Percentiles rank a stretch among this genome's conserved stretches.
These are phyloP conservation scores for Drosophila bunnanda DNA, from an alignment of 2,888 invertebrate species.

Conservation along the genomic window DNA sequence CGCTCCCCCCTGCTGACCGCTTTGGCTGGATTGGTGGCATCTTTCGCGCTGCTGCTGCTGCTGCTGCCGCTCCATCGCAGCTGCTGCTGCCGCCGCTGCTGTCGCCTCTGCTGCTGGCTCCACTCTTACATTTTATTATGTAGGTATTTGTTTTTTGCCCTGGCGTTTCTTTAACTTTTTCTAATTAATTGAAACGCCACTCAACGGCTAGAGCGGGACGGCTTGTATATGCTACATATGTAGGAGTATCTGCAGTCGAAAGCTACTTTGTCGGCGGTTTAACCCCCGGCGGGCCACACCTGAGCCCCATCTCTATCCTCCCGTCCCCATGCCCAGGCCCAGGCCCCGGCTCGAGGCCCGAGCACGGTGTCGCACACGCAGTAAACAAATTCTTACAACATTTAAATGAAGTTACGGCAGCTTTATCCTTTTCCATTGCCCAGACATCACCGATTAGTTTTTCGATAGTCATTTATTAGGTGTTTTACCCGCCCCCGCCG, in stretches of 20 bases:
- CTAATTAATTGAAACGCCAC: conserved; percentile 82
- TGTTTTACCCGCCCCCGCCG: conserved; percentile 20
- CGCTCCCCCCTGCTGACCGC: conserved; percentile 56
- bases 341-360: conserved; percentile 28
- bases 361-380: conserved; percentile 65
- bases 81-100: conserved; percentile 53
- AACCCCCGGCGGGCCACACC: conserved; percentile 4
- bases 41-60: conserved; percentile 59
- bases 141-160: conserved; percentile 76
- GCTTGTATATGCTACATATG: conserved; percentile 44
- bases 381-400: conserved; percentile 80
- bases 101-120: conserved; percentile 64
- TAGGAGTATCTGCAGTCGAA: conserved; percentile 40
- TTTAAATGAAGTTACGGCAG: conserved; percentile 75
- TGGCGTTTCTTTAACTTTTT: conserved; percentile 77
- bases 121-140: conserved; percentile 81
- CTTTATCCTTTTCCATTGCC: conserved; percentile 62
- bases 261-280: conserved; percentile 43
- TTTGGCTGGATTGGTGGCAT: conserved; percentile 66
- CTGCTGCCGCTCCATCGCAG: neutral
- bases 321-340: conserved; percentile 5
- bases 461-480: conserved; percentile 45
- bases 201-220: conserved; percentile 54
- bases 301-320: neutral
- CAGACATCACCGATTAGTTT: conserved; percentile 41